Percentiles rank a stretch among this genome's conserved stretches.
phyloP scores from a whole-genome alignment of 2,797 vertebrate genomes.

The Bryconaethiops microstoma region DNA sequence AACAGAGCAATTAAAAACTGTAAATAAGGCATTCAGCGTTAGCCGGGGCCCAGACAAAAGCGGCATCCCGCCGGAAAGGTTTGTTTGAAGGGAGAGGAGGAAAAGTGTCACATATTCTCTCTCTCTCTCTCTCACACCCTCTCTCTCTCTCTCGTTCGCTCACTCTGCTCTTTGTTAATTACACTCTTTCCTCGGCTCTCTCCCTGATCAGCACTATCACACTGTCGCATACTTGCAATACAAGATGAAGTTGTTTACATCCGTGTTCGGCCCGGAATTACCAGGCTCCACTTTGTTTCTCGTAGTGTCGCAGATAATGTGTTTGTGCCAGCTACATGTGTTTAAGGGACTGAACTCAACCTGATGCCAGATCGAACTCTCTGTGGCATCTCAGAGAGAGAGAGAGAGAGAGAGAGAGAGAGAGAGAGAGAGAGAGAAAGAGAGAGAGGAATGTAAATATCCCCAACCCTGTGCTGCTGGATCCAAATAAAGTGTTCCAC shows the following conservation, averaged over 20 bases:
- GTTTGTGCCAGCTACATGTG: slow-evolving; percentile 67
- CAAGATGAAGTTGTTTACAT: slow-evolving; percentile 81
- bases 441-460: slow-evolving; percentile 1
- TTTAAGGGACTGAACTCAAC: slow-evolving; percentile 59
- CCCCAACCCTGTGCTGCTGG: neutral
- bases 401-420: neutral
- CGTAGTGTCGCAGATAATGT: slow-evolving; percentile 66
- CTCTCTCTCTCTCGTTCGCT: slow-evolving; percentile 26
- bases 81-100: slow-evolving; percentile 79
- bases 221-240: slow-evolving; percentile 78
- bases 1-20: slow-evolving; percentile 93
- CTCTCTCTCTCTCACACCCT: slow-evolving; percentile 25
- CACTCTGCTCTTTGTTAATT: slow-evolving; percentile 77
- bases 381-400: neutral
- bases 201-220: slow-evolving; percentile 75
- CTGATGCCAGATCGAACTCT: slow-evolving; percentile 44
- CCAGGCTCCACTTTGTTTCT: slow-evolving; percentile 73
- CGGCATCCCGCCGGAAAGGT: slow-evolving; percentile 76
- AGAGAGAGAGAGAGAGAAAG: slow-evolving; percentile 7
- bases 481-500: neutral
- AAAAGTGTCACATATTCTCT: slow-evolving; percentile 58
- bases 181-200: slow-evolving; percentile 75
- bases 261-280: slow-evolving; percentile 75
- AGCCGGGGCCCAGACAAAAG: slow-evolving; percentile 80
- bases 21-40: slow-evolving; percentile 84